These are phyloP conservation scores for Disparrhopalites patrizii DNA, from an alignment of 2,888 invertebrate species.

Conservation along the genomic window DNA sequence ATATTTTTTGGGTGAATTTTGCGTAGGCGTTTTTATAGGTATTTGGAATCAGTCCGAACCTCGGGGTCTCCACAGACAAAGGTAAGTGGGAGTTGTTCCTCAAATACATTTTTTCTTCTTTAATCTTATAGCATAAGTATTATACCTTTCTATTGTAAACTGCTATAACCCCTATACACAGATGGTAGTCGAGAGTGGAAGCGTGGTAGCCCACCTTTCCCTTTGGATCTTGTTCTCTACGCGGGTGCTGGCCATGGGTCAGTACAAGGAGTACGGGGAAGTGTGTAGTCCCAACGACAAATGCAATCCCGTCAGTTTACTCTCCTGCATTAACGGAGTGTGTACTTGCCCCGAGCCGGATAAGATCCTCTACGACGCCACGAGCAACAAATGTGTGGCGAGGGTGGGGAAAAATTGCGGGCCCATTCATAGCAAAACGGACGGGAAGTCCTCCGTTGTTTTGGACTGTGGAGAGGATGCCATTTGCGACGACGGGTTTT, in stretches of 20 bases:
- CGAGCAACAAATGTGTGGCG: constrained; percentile 20
- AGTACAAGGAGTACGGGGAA: constrained; percentile 21
- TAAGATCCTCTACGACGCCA: constrained; percentile 22
- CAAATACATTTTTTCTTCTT: too few species aligned
- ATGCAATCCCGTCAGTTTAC: constrained; percentile 21
- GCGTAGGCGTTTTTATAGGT: too few species aligned
- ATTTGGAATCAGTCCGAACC: too few species aligned
- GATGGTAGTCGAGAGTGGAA: too few species aligned
- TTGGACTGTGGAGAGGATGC: constrained; percentile 23
- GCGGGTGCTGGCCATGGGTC: not conserved
- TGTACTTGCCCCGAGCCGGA: constrained; percentile 26
- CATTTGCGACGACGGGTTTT: constrained; percentile 23
- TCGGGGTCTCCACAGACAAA: too few species aligned
- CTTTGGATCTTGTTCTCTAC: not conserved
- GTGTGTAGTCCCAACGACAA: constrained; percentile 15
- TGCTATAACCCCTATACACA: too few species aligned
- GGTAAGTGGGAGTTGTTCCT: too few species aligned
- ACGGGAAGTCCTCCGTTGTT: constrained; percentile 1
- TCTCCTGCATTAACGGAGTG: constrained; percentile 21
- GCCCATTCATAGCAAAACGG: constrained; percentile 9
- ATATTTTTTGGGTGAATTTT: too few species aligned
- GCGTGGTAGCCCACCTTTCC: not conserved
- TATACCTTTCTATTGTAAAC: too few species aligned
- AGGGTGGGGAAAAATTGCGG: constrained; percentile 23
- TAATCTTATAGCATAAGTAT: too few species aligned